Evolutionary conservation across 2,797 vertebrate genomes (phyloP).

Genomic region (Chiloscyllium punctatum): DNA sequence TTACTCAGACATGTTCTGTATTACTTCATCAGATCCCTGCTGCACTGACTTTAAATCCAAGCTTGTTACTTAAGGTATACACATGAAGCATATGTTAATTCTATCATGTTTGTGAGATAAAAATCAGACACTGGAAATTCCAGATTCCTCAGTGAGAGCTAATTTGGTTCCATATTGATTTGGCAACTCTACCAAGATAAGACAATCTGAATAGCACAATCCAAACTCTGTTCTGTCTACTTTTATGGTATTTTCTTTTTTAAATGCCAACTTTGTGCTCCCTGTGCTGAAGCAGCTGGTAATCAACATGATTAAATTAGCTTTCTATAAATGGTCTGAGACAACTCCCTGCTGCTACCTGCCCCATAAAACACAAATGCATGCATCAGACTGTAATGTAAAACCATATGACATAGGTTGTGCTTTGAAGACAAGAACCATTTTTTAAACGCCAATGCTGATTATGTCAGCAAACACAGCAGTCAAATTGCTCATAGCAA

Average conservation of each 20-base stretch:
- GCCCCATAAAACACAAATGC: not conserved
- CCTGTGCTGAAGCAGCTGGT: not conserved
- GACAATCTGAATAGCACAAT: not conserved
- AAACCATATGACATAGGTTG: not conserved
- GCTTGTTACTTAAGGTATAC: not conserved
- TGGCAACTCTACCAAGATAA: not conserved
- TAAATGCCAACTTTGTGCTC: too few species aligned
- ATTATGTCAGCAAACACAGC: not conserved
- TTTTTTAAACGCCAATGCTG: not conserved
- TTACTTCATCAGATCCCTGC: not conserved
- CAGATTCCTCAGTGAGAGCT: not conserved
- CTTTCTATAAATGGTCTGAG: not conserved
- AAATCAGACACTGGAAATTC: not conserved
- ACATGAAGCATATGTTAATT: not conserved
- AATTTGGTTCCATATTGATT: not conserved
- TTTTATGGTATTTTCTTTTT: not conserved
- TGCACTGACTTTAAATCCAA: not conserved
- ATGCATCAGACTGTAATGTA: not conserved
- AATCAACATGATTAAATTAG: slow-evolving; percentile 13
- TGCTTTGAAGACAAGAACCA: not conserved
- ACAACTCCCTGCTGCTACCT: not conserved
- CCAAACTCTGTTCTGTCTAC: not conserved
- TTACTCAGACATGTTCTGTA: not conserved
- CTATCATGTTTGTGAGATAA: not conserved
- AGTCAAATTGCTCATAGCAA: not conserved